Evolutionary conservation across 2,797 vertebrate species (phyloP), one percentile per base, ranked within the genome.

Genomic region (Salmo trutta): DNA sequence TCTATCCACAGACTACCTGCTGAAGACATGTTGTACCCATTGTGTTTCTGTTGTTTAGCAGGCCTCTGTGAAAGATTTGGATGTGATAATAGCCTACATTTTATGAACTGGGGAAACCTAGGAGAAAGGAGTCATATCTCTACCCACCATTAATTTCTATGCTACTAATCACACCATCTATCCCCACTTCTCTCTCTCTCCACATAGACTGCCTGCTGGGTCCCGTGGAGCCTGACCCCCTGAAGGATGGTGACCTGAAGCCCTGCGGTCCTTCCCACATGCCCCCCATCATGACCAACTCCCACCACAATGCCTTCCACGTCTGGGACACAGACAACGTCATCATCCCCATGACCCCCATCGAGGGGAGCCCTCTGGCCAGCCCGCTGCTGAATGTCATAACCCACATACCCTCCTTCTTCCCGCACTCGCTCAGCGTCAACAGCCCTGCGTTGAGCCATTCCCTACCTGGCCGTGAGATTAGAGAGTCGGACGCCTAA

Each of bases 151-250:
- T 47, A 0, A 47, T 19, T 8, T n/a, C 3, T 47, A 70, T 33
- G 2, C n/a, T 21, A 29, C 68, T 41, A 12, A 16, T 47, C 36
- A n/a, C 68, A n/a, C 14, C 21, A 21, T 71, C 47, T 4, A 19
- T 21, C 21, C n/a, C 14, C 8, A 5, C 19, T 24, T n/a, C 56
- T 75, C 29, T 29, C 36, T 15, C 21, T 64, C 4, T 16, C 19
- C 16, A 3, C 71, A 21, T 81, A 96, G 95, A 95, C 76, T 96
- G 92, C 83, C 84, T 94, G 82, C 88, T 96, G 75, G 95, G 95
- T 3, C 95, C 95, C 0, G 10, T 84, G 0, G 89, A 90, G 1
- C 91, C 94, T 0, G 90, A 91, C 1, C 68, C 84, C 4, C 91
- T 85, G 21, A 92, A 91, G 80, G 89, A 84, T 0, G 75, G 77